phyloP scores from a whole-genome alignment of 2,888 invertebrate genomes.

The Athalia rosae region DNA sequence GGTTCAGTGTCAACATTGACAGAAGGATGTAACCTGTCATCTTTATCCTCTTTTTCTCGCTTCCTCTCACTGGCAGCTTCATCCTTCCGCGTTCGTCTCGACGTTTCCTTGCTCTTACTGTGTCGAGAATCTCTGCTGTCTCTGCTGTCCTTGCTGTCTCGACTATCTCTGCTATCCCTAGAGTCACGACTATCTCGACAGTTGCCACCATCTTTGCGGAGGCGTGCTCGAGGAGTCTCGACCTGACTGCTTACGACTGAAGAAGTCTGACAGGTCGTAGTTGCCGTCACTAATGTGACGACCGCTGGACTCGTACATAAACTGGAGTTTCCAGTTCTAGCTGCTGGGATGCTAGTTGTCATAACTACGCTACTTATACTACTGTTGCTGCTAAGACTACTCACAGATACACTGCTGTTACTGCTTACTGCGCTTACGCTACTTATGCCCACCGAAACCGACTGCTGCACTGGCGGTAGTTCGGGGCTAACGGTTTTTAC shows the following conservation, averaged over 20 bases:
- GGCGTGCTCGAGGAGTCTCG: slow-evolving; percentile 59
- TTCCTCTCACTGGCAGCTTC: slow-evolving; percentile 60
- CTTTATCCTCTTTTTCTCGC: slow-evolving; percentile 63
- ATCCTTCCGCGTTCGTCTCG: slow-evolving; percentile 66
- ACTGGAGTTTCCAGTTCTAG: slow-evolving; percentile 34
- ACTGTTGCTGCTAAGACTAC: slow-evolving; percentile 50
- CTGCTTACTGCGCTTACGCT: slow-evolving; percentile 55
- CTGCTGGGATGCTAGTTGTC: slow-evolving; percentile 35
- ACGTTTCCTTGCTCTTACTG: slow-evolving; percentile 68
- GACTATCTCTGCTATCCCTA: slow-evolving; percentile 65
- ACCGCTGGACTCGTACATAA: slow-evolving; percentile 41
- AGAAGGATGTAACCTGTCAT: slow-evolving; percentile 54
- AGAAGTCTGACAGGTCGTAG: slow-evolving; percentile 47
- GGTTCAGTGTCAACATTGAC: slow-evolving; percentile 53
- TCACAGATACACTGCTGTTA: slow-evolving; percentile 53
- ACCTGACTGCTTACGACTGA: slow-evolving; percentile 46
- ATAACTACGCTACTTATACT: slow-evolving; percentile 44
- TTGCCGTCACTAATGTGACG: slow-evolving; percentile 41
- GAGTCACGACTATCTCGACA: slow-evolving; percentile 68
- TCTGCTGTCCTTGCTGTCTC: slow-evolving; percentile 62
- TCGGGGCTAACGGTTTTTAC: slow-evolving; percentile 64
- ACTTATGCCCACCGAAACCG: slow-evolving; percentile 58
- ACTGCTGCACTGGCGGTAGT: slow-evolving; percentile 64
- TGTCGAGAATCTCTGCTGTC: slow-evolving; percentile 68
- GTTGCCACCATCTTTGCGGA: slow-evolving; percentile 60